Evolutionary conservation across 1,140 invertebrate species (phyloP).

Genomic region (Reticulitermes speratus): DNA sequence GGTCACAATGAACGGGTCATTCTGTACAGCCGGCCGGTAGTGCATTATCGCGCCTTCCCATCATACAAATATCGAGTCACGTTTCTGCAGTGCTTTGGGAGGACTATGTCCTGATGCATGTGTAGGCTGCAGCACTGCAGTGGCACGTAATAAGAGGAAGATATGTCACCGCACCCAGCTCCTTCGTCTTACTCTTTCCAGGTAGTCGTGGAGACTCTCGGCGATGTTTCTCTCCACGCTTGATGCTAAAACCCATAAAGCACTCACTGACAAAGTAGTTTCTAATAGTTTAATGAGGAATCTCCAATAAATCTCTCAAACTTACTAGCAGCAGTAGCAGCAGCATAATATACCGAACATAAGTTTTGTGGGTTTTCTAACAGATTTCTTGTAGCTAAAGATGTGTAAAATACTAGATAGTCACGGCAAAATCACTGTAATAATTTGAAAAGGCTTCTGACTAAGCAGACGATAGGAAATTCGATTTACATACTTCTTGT

Average conservation of each 20-base stretch:
- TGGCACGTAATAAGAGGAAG: not conserved
- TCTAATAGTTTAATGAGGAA: constrained; percentile 20
- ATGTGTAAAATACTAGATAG: not conserved
- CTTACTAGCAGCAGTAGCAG: no score
- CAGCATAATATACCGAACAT: not conserved
- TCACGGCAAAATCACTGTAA: not conserved
- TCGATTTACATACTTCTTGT: no score
- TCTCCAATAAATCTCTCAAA: not conserved
- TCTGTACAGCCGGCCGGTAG: not conserved
- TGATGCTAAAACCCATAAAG: not conserved
- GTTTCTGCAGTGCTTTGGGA: not conserved
- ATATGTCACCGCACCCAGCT: not conserved
- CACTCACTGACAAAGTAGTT: constrained; percentile 6
- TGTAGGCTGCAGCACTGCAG: not conserved
- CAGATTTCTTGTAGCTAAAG: not conserved
- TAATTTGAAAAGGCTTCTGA: not conserved
- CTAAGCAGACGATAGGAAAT: not conserved
- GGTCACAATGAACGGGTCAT: not conserved
- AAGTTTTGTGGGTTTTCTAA: not conserved
- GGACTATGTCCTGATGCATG: not conserved
- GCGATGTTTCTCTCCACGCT: not conserved
- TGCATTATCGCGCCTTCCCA: not conserved
- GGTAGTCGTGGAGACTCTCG: not conserved
- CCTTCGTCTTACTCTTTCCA: not conserved
- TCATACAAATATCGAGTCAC: not conserved